Base-by-base conservation (phyloP, 2,888 invertebrate genomes). In the Sarcophaga carnaria region DNA sequence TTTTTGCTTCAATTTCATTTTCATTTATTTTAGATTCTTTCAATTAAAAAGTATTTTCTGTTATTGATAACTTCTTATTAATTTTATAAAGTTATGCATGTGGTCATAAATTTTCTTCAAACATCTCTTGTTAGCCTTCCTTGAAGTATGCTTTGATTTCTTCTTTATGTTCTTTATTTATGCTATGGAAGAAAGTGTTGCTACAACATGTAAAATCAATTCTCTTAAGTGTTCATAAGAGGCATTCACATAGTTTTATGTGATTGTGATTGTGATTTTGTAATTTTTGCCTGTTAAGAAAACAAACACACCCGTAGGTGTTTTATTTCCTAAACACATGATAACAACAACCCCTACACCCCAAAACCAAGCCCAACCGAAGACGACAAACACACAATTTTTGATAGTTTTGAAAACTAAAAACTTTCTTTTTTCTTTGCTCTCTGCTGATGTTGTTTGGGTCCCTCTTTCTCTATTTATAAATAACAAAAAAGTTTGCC, bases 281-380 rank as follows among this genome's bases (percentile, higher is more conserved):
- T 66, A 75, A 60, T 71, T 76, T 79, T 67, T 66, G 77, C 72
- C 63, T 80, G 60, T 88, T 87, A 37, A 37, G 83, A 90, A 90
- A 88, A 89, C 14, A 54, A 90, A 91, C 89, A 90, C 89, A 90
- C 90, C 91, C 91, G 89, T 89, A 91, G 91, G 91, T 91, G 90
- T 88, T 89, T 89, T 89, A 90, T 90, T 88, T 82, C 76, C 82
- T 82, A 70, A 64, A 83, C 63, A 81, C 84, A 84, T 84, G 87
- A 87, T 84, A 87, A 84, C 81, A 84, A 79, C 62, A 70, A 2
- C 8, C 8, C 37, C 37, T 6, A 1, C 37, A 1, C 37, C 0
- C 2, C 0, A 37, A 10, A 2, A 37, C 70, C 63, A 54, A 54
- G 17, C 54, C 54, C 54, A 17, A 1, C 3, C 54, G 54, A 12